A percentile compares a stretch with the other conserved stretches of the same genome.
phyloP scores from a whole-genome alignment of 2,113 vertebrate species.

The Tachuris rubrigastra region DNA sequence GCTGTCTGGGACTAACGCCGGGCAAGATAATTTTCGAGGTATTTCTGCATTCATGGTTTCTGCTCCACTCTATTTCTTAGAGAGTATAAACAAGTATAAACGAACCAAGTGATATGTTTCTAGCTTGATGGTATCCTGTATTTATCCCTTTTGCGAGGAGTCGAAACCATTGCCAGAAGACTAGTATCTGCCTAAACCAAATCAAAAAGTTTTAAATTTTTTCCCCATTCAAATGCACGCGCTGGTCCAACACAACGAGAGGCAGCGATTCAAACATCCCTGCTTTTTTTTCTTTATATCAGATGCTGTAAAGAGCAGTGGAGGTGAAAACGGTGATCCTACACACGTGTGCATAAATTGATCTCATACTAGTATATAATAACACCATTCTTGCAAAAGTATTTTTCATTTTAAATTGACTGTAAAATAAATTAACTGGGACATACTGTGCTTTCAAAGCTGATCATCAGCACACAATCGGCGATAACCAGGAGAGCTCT shows the following conservation, averaged over 20 bases:
- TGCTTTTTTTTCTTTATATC: background rate
- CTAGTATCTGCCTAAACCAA: background rate
- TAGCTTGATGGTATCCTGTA: too few relatives aligned
- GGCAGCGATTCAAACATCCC: rapidly evolving
- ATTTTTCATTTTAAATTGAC: background rate
- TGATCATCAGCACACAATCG: rapidly evolving
- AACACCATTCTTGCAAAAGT: background rate
- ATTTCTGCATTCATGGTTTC: background rate
- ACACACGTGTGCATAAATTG: background rate
- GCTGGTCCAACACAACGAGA: rapidly evolving
- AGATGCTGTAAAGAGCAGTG: background rate
- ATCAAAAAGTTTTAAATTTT: background rate
- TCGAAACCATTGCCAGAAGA: background rate
- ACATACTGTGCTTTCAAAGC: rapidly evolving
- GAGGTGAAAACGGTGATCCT: background rate
- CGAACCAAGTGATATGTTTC: rapidly evolving
- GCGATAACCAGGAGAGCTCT: rapidly evolving
- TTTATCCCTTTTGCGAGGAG: background rate
- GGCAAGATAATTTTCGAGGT: background rate
- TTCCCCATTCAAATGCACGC: rapidly evolving
- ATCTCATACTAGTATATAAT: background rate
- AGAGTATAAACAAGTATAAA: background rate
- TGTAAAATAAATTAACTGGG: background rate
- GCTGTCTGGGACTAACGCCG: rapidly evolving
- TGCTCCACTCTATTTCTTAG: background rate